Percentiles rank a stretch among this genome's conserved stretches.
These are phyloP conservation scores for Heliconius eleuchia DNA, from an alignment of 1,140 invertebrate species.

Conservation along the genomic window DNA sequence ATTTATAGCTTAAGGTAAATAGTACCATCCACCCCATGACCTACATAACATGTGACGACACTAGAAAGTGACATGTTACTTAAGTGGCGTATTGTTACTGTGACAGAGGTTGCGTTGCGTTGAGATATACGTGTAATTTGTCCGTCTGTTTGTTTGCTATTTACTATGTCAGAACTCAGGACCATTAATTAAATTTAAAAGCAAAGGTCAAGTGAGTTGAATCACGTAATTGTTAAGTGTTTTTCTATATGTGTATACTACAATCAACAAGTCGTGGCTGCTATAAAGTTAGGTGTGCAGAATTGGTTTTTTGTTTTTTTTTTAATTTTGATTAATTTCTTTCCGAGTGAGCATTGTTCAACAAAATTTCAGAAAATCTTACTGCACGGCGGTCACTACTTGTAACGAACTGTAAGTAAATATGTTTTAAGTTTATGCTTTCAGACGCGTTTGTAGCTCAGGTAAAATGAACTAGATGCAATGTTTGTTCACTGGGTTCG, in stretches of 20 bases:
- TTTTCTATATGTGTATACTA: not conserved
- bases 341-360: too few species aligned
- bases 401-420: too few species aligned
- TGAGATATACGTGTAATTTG: slow-evolving; percentile 38
- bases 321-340: too few species aligned
- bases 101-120: slow-evolving; percentile 17
- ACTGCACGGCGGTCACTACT: too few species aligned
- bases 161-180: not conserved
- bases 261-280: not conserved
- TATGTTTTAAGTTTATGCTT: too few species aligned
- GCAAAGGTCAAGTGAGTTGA: not conserved
- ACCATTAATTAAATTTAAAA: slow-evolving; percentile 15
- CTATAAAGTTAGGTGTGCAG: not conserved
- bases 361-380: too few species aligned
- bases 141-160: slow-evolving; percentile 25
- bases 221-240: not conserved
- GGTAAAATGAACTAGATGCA: too few species aligned
- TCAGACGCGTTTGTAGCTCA: too few species aligned
- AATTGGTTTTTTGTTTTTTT: too few species aligned
- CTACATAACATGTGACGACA: not conserved
- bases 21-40: not conserved
- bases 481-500: too few species aligned
- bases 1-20: not conserved
- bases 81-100: slow-evolving; percentile 3
- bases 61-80: slow-evolving; percentile 15